Conservation (phyloP, 2,113 vertebrate species). For the Hippocampus guttulatus region DNA sequence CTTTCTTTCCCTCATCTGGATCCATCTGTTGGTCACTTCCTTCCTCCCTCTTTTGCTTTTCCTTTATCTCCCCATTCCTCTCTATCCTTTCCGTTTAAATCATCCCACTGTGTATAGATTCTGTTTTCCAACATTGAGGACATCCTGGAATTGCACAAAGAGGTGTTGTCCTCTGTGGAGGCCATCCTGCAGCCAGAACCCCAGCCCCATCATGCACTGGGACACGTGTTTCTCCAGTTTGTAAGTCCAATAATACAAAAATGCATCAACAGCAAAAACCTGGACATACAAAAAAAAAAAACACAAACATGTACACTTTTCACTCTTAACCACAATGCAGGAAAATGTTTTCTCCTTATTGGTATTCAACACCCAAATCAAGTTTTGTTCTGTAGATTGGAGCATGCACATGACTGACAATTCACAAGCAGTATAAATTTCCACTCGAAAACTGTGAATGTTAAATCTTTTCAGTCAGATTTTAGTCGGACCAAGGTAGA, state of each 20-base stretch:
- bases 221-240: conserved; percentile 91
- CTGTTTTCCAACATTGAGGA: conserved; percentile 98
- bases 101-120: conserved; percentile 71
- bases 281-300: not conserved
- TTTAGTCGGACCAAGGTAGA: not conserved
- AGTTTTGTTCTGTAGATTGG: not conserved
- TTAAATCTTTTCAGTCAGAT: not conserved
- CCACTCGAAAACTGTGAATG: not conserved
- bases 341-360: not conserved
- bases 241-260: conserved; percentile 76
- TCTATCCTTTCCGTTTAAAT: conserved; percentile 26
- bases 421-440: not conserved
- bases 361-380: too few species aligned
- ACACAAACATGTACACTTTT: conserved; percentile 33
- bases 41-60: conserved; percentile 26
- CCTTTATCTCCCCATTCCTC: conserved; percentile 14
- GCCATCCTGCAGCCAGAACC: conserved; percentile 87
- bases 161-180: conserved; percentile 86
- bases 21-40: conserved; percentile 31
- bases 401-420: not conserved
- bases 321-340: conserved; percentile 43
- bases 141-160: conserved; percentile 89
- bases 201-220: conserved; percentile 88
- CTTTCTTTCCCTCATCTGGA: not conserved
- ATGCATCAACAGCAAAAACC: conserved; percentile 7